Base-by-base conservation (phyloP, 2,888 invertebrate genomes). In the Synergus gifuensis region DNA sequence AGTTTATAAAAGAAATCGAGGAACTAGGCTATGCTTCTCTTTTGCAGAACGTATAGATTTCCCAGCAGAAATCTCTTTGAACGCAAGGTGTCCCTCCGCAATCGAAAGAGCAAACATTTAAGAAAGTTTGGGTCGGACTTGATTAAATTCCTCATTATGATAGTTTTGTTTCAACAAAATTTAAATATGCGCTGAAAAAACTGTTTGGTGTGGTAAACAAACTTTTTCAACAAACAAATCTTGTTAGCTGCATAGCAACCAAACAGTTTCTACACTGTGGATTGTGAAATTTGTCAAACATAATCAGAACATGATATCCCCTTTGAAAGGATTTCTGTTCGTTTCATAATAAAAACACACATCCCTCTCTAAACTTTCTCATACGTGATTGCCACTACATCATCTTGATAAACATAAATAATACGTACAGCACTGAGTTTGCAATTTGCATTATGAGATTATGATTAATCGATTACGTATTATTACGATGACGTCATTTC, bases 1-100 rank as follows among this genome's bases (percentile, higher is more conserved):
- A 85, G 83, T 85, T 85, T 84, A 81, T 79, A 76, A n/a, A n/a
- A 77, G 77, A 77, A 78, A 79, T 81, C 79, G 79, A 81, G 79
- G 58, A 81, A 83, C 77, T 83, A 83, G 77, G 80, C 78, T 79
- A 77, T 58, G 80, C 78, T 80, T 54, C 44, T 42, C 64, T 44
- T 60, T 76, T 54, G 81, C 83, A 79, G 83, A 81, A 82, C 83
- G 79, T 82, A 82, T 79, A 28, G 77, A 76, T 81, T 64, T 79
- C 82, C 81, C 79, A 76, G 49, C 58, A 62, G 60, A 54, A 73
- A 63, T 42, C 63, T 49, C 46, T 28, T n/a, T 60, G 60, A 18
- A 36, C 77, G 7, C 42, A 28, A 40, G 60, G 64, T 64, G 22
- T 62, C 46, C 44, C 36, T 63, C 36, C 4, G 28, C 63, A 63